These are phyloP conservation scores for Tryphoninae sp. DNA, from an alignment of 2,888 invertebrate genomes.

Conservation along the genomic window DNA sequence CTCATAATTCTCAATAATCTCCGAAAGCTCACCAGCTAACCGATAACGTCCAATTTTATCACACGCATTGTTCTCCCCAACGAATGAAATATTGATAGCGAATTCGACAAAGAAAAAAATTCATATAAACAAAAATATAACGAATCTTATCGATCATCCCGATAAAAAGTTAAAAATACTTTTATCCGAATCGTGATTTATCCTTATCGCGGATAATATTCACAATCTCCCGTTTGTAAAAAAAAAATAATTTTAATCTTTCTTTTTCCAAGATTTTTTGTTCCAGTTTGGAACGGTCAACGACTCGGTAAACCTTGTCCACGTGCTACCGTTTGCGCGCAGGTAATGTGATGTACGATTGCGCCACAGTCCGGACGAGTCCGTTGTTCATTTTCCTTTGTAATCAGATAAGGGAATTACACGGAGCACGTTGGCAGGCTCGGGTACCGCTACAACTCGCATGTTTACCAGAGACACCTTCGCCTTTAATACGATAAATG, in stretches of 20 bases:
- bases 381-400: slow-evolving; percentile 26
- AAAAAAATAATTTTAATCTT: too few species aligned
- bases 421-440: not conserved
- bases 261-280: too few species aligned
- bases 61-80: not conserved
- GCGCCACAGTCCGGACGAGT: slow-evolving; percentile 7
- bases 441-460: not conserved
- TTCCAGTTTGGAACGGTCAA: too few species aligned
- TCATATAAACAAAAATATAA: not conserved
- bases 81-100: slow-evolving; percentile 1
- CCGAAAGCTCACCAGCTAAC: not conserved
- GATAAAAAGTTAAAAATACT: not conserved
- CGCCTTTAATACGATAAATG: slow-evolving; percentile 19
- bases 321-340: slow-evolving; percentile 4
- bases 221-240: too few species aligned
- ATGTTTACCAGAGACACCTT: not conserved
- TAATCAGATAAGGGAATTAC: slow-evolving; percentile 27
- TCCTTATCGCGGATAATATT: too few species aligned
- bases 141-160: not conserved
- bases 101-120: not conserved
- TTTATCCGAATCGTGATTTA: not conserved
- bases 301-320: not conserved
- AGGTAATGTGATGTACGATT: slow-evolving; percentile 7
- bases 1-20: not conserved
- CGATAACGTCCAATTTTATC: not conserved